These are phyloP conservation scores for Xanthostigma xanthostigma DNA, from an alignment of 2,888 invertebrate species.

Conservation along the genomic window DNA sequence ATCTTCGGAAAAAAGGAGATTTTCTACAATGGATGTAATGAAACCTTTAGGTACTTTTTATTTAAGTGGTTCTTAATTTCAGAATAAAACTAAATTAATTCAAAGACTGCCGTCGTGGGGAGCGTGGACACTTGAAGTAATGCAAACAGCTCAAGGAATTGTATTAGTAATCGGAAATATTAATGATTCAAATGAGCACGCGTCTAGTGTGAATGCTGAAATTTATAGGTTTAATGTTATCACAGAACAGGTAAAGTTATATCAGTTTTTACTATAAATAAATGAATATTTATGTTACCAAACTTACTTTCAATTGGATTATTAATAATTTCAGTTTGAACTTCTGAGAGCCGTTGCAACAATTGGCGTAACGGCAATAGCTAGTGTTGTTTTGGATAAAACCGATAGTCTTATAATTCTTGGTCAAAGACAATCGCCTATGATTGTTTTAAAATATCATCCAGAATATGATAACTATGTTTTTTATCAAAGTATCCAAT, in stretches of 20 bases:
- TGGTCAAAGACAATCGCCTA: slow-evolving; percentile 18
- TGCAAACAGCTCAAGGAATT: slow-evolving; percentile 23
- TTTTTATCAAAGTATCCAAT: slow-evolving; percentile 22
- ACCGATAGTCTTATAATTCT: slow-evolving; percentile 22
- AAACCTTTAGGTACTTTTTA: too few species aligned
- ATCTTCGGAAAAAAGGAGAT: too few species aligned
- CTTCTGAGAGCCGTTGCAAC: slow-evolving; percentile 19
- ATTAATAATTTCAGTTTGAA: slow-evolving; percentile 20
- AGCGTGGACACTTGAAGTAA: slow-evolving; percentile 19
- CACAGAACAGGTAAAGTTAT: slow-evolving; percentile 16
- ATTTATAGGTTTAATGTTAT: slow-evolving; percentile 20
- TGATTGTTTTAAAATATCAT: slow-evolving; percentile 23
- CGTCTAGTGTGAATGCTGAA: slow-evolving; percentile 13
- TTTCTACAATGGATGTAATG: too few species aligned
- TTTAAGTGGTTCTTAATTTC: slow-evolving; percentile 8
- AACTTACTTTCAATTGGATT: not conserved
- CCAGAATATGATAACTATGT: slow-evolving; percentile 21
- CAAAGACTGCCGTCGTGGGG: slow-evolving; percentile 21
- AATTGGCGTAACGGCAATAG: slow-evolving; percentile 20
- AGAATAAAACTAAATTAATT: slow-evolving; percentile 18
- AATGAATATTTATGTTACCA: too few species aligned
- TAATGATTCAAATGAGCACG: slow-evolving; percentile 8
- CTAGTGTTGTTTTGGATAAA: slow-evolving; percentile 19
- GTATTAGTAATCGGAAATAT: slow-evolving; percentile 21
- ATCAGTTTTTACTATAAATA: slow-evolving; percentile 6